These are phyloP conservation scores for Petrosia ficiformis DNA, from an alignment of 37 sponge, comb jelly and placozoan species.

Conservation along the genomic window DNA sequence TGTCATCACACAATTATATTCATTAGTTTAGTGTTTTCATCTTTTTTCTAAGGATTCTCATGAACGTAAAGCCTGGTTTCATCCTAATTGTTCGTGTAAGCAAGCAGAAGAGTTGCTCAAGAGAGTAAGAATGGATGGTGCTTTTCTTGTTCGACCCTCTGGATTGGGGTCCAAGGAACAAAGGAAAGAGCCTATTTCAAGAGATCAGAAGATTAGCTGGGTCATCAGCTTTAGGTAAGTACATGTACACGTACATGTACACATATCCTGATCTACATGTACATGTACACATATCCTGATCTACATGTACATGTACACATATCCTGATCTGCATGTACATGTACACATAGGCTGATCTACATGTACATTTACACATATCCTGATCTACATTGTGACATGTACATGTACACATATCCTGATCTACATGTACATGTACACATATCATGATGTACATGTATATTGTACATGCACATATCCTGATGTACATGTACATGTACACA, in stretches of 20 bases:
- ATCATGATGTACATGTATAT: no score
- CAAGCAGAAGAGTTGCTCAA: constrained; percentile 93
- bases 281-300: no score
- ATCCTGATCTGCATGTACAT: background rate
- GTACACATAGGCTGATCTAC: background rate
- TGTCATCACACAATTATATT: background rate
- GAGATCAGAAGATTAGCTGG: constrained; percentile 34
- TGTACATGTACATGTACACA: background rate
- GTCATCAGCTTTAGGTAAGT: constrained; percentile 87
- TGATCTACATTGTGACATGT: no score
- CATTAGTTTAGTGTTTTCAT: background rate
- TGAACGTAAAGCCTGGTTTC: constrained; percentile 79
- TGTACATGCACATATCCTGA: no score
- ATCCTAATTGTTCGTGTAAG: constrained; percentile 57
- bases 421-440: no score
- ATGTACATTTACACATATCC: background rate
- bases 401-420: background rate
- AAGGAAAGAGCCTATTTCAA: background rate
- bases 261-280: no score
- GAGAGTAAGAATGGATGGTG: constrained; percentile 91
- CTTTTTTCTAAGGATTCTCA: constrained; percentile 49
- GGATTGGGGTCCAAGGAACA: constrained; percentile 21
- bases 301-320: background rate
- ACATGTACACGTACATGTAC: background rate
- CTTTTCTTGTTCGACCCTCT: constrained; percentile 87